A percentile compares a stretch with the other conserved stretches of the same genome.
Conservation (phyloP, 2,888 invertebrate species). For the Cactoblastis cactorum region DNA sequence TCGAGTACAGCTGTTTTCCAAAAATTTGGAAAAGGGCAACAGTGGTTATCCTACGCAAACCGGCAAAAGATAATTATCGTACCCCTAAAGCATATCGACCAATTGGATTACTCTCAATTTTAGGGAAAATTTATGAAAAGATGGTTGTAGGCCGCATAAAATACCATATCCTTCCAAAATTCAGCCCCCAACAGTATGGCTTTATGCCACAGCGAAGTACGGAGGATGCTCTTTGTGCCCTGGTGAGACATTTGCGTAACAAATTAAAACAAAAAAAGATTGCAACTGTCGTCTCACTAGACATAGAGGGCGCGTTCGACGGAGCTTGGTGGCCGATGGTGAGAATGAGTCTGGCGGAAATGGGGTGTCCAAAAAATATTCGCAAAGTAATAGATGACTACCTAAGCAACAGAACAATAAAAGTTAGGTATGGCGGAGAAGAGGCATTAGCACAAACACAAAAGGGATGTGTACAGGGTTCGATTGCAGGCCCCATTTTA, state of each 20-base stretch:
- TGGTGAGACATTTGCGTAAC: constrained; percentile 11
- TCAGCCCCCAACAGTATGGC: background rate
- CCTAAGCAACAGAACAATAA: background rate
- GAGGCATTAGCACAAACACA: background rate
- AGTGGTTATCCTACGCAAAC: no score
- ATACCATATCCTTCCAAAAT: background rate
- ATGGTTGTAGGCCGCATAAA: background rate
- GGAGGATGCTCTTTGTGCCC: constrained; percentile 12
- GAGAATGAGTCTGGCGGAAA: background rate
- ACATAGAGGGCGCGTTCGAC: constrained; percentile 12
- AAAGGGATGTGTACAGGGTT: no score
- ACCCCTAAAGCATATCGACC: no score
- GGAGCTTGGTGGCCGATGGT: constrained; percentile 2
- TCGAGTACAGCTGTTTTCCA: no score
- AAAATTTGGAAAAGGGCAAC: no score
- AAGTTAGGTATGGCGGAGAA: background rate
- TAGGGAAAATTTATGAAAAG: background rate
- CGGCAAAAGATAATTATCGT: no score
- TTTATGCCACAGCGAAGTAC: constrained; percentile 2
- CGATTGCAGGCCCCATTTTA: no score
- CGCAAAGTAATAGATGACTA: background rate
- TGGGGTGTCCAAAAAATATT: background rate
- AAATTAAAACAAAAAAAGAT: background rate
- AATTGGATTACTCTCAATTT: no score
- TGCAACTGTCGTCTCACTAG: background rate